Evolutionary conservation across 2,113 vertebrate species (phyloP), one percentile per base, ranked within the genome.

Genomic region (Pseudorhombus dupliciocellatus): DNA sequence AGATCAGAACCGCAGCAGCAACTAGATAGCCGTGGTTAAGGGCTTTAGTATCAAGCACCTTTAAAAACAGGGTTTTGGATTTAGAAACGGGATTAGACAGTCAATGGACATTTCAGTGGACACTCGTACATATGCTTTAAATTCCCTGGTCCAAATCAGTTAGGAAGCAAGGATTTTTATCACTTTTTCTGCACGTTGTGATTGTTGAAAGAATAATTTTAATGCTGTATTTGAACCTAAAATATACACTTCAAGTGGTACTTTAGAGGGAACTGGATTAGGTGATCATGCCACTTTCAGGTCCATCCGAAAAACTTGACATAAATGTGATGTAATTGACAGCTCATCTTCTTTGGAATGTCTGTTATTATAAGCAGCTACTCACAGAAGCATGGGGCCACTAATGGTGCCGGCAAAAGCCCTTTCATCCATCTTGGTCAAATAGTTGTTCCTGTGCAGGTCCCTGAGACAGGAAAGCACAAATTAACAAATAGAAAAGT

Each of bases 321-420:
- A 42, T 20, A 8, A 46, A 54, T 44, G 37, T 5, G 26, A 63
- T 63, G 25, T 34, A 9, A 34, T 18, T 60, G 11, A 48, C 9
- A 40, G 7, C 30, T 63, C 20, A 34, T 14, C 34, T 52, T 18
- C n/a, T 54, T 20, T 26, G 15, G 14, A 40, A 20, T 46, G 20
- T 65, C 18, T 60, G 2, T 40, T 25, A 22, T 2, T 61, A 50
- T n/a, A 54, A 55, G 34, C 60, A 31, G 16, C 12, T 93, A 98
- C 98, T 97, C 83, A 99, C 97, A 99, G 89, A 25, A 96, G 90
- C 72, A 93, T 93, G 51, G 98, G 98, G 63, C 97, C 97, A 44
- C 93, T 96, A 73, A 95, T 61, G 30, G 92, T 91, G 62, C 96
- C 96, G 22, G 92, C 88, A 89, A 99, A 99, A 42, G 95, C 94